Base-by-base conservation (phyloP, 1,140 invertebrate species). In the Zaprionus davidi region DNA sequence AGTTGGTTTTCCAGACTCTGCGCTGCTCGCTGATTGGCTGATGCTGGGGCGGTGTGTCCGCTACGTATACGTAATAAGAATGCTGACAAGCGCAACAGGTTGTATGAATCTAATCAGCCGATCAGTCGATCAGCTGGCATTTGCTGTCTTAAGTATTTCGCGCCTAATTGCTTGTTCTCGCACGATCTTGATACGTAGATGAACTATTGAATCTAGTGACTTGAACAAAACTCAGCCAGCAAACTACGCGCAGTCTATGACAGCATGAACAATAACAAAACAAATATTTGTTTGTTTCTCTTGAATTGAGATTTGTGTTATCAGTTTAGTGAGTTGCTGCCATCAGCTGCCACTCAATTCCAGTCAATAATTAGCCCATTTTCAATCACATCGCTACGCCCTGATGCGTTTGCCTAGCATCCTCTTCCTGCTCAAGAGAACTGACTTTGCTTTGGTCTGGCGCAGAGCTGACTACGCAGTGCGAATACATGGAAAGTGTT, bases 21-120 rank as follows among this genome's bases (percentile, higher is more conserved):
- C 36, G 36, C 36, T 17, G 22, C 9, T 13, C 57, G 46, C 26
- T 46, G 46, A 81, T 81, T 73, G 79, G 73, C 56, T 55, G 34
- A 31, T 2, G 56, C 41, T 44, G 11, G 28, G 60, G 64, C 64
- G 74, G 70, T 78, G 79, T 81, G 75, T 75, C 79, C 65, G 49
- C 41, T 38, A 15, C 72, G 76, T 75, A 79, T 82, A 83, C 65
- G 63, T 76, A 83, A 79, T 46, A 15, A 64, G 7, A 44, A 12
- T 17, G n/a, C 76, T 7, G 34, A 3, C 46, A n/a, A 11, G 17
- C 28, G 17, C 9, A 71, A 64, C 69, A 26, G 36, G 69, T 71
- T 71, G 31, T 69, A 13, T 26, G 20, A 2, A 59, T 51, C 20
- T 57, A 13, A 67, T 67, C 17, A 31, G 24, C 6, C 41, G 15